Conservation (phyloP, 1,140 invertebrate genomes). For the Rhopalosiphum maidis region DNA sequence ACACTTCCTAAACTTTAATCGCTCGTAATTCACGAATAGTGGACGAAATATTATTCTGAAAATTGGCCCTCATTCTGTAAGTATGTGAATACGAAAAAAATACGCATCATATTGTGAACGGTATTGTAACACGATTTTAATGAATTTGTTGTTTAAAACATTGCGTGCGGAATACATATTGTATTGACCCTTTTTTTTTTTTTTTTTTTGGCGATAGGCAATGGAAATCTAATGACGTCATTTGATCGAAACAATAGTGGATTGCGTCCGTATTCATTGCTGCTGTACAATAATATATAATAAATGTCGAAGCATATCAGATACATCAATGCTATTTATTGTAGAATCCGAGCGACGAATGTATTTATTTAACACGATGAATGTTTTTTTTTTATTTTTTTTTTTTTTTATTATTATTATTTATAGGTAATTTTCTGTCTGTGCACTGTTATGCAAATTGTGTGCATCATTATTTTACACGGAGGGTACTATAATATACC, state of each 20-base stretch:
- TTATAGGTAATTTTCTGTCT: too few species aligned
- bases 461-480: too few species aligned
- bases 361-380: too few species aligned
- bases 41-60: neutral
- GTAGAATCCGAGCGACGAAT: too few species aligned
- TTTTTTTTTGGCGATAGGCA: neutral
- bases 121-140: neutral
- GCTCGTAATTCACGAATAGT: constrained; percentile 2
- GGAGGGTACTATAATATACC: too few species aligned
- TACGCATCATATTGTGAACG: neutral
- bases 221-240: neutral
- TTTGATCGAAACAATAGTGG: neutral
- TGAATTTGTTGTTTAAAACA: neutral
- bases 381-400: too few species aligned
- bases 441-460: too few species aligned
- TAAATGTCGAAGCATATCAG: too few species aligned
- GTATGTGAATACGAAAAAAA: neutral
- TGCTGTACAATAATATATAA: neutral
- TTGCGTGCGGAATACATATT: neutral
- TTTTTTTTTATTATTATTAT: too few species aligned
- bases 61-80: neutral
- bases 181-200: neutral
- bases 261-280: neutral
- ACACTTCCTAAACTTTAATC: constrained; percentile 36
- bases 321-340: too few species aligned